Base-by-base conservation (phyloP, 2,113 vertebrate genomes). In the Brachirus orientalis region DNA sequence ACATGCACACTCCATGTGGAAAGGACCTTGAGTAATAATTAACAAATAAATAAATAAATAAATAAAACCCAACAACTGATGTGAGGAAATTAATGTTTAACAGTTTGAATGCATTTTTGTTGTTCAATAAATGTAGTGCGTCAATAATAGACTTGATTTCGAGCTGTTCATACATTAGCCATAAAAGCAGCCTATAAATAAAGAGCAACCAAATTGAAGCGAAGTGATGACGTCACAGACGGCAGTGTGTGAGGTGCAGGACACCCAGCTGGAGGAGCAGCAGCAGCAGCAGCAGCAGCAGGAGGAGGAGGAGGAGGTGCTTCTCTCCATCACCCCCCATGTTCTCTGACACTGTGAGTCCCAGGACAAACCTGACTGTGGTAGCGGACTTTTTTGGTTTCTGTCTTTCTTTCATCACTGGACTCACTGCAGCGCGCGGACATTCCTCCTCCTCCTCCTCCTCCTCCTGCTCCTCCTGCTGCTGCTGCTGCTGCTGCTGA, bases 311-410 rank as follows among this genome's bases (percentile, higher is more conserved):
- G 53, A 55, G 53, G 53, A 43, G 40, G 40, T 14, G 40, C 40
- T 11, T 86, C 50, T 81, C 82, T 61, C 72, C 86, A 83, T 86
- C 86, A 86, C 86, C 89, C 88, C 89, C 85, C 86, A 72, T 46
- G 78, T 81, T 50, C 71, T 11, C 74, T 88, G 89, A 88, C 86
- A 82, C 82, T 80, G 71, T 43, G 77, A 63, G 79, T 69, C 61
- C 19, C 70, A 41, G 75, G 72, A 80, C 37, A 60, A 84, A 77
- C 63, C 81, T 65, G 55, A 70, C 61, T 12, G 40, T 43, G 12
- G 38, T 47, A 11, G 62, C 72, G 59, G 75, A 82, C 48, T 75
- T 80, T 35, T n/a, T n/a, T n/a, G n/a, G 28, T 28, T 28, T 28
- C 28, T 28, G 28, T 2, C 28, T 28, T 28, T 13, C 40, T 43